A percentile compares a stretch with the other conserved stretches of the same genome.
Conservation (phyloP, 2,888 invertebrate species). For the Volucella inanis region DNA sequence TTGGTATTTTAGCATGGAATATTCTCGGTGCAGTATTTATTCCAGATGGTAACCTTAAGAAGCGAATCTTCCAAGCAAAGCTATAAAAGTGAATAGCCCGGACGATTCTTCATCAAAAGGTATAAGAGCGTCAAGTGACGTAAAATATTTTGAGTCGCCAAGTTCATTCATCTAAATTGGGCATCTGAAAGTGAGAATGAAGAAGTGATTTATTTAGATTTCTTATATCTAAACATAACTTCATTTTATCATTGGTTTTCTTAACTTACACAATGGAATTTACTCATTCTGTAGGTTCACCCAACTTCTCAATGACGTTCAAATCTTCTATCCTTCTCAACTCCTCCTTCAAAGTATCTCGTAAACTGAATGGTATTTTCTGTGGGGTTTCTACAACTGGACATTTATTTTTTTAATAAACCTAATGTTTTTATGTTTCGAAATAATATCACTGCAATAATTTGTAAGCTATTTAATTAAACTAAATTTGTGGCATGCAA, state of each 20-base stretch:
- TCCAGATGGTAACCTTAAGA: too few relatives aligned
- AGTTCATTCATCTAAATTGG: too few relatives aligned
- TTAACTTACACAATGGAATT: constrained; percentile 41
- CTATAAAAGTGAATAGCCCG: background rate
- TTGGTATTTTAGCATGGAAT: constrained; percentile 72
- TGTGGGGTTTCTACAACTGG: constrained; percentile 9
- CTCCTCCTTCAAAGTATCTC: too few relatives aligned
- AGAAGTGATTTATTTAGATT: constrained; percentile 37
- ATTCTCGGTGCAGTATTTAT: too few relatives aligned
- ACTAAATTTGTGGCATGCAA: background rate
- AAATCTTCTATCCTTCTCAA: background rate
- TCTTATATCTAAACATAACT: constrained; percentile 43
- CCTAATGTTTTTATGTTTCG: constrained; percentile 7
- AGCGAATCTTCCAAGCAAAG: too few relatives aligned
- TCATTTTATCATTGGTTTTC: constrained; percentile 25
- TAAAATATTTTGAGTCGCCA: constrained; percentile 11
- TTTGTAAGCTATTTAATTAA: background rate
- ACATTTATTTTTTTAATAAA: constrained; percentile 9
- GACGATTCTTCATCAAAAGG: constrained; percentile 12
- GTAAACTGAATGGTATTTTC: constrained; percentile 14
- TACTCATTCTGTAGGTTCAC: too few relatives aligned
- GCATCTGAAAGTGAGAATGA: constrained; percentile 20
- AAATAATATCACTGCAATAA: background rate
- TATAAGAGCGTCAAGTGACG: background rate
- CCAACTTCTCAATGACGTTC: too few relatives aligned